Base-by-base conservation (phyloP, 2,797 vertebrate species). In the Micrastur ruficollis region DNA sequence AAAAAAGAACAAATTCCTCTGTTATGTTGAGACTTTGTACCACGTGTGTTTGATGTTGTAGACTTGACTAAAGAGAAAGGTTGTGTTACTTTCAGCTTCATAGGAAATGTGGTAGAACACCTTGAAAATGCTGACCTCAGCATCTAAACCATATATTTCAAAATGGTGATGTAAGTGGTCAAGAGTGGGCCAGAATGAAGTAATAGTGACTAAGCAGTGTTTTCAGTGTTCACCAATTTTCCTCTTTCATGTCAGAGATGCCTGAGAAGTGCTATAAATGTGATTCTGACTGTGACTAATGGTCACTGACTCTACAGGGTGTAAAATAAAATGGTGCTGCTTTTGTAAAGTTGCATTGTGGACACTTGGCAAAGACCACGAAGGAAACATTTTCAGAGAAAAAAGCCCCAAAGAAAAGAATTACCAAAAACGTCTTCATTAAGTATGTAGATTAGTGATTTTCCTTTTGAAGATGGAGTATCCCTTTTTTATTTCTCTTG, bases 41-140 rank as follows among this genome's bases (percentile, higher is more conserved):
- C 14, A 17, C 0, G 0, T 29, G 47, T 72, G 42, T 78, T 44
- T 73, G 44, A 52, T 18, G 16, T n/a, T 26, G 50, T 2, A 36
- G 16, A 4, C 27, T 55, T 0, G 3, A 38, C 21, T 58, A 47
- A 80, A 67, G 50, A 38, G 16, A 34, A 26, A 49, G 32, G 22
- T 8, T 23, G 38, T 8, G 9, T 36, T 83, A 25, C 59, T 56
- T 75, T 72, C 1, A 11, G 44, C 47, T 78, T 56, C 6, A 4
- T 2, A 7, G 46, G 63, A 40, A 6, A 23, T 8, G 32, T 34
- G 38, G 25, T 26, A 47, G 25, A 55, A 40, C 20, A 50, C 22
- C 31, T 81, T 75, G 50, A 25, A 83, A 47, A 27, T 15, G 67
- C 81, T 85, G 78, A 87, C 47, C 63, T 93, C 62, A 49, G 59